Conservation (phyloP, 2,113 vertebrate species). For the Delphinus delphis region DNA sequence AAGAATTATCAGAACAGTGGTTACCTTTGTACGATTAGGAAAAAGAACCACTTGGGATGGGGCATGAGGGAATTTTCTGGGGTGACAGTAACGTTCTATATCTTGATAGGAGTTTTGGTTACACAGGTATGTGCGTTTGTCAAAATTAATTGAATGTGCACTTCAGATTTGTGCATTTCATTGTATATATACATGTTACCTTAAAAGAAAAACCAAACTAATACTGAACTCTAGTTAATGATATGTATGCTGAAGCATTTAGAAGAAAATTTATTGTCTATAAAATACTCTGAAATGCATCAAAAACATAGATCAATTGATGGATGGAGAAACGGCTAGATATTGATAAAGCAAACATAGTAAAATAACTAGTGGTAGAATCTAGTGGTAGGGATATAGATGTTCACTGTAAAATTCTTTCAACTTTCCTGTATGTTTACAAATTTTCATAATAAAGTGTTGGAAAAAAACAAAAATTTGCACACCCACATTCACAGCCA, state of each 20-base stretch:
- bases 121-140: background rate
- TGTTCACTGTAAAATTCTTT: constrained; percentile 1
- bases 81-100: background rate
- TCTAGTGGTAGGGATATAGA: background rate
- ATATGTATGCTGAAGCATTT: background rate
- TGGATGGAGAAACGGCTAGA: background rate
- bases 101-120: background rate
- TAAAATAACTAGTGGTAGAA: background rate
- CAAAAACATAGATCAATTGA: background rate
- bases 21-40: background rate
- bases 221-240: constrained; percentile 15
- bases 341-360: background rate
- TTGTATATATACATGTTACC: background rate
- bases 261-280: background rate
- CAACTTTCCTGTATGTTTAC: background rate
- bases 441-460: background rate
- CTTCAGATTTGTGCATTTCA: constrained; percentile 24
- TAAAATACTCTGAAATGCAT: background rate
- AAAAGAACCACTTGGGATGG: background rate
- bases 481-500: background rate
- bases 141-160: background rate
- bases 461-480: background rate
- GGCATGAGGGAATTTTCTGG: background rate
- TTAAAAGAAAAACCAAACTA: constrained; percentile 6
- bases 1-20: background rate